Conservation (phyloP, 2,113 vertebrate species). For the Myanophis thanlyinensis region DNA sequence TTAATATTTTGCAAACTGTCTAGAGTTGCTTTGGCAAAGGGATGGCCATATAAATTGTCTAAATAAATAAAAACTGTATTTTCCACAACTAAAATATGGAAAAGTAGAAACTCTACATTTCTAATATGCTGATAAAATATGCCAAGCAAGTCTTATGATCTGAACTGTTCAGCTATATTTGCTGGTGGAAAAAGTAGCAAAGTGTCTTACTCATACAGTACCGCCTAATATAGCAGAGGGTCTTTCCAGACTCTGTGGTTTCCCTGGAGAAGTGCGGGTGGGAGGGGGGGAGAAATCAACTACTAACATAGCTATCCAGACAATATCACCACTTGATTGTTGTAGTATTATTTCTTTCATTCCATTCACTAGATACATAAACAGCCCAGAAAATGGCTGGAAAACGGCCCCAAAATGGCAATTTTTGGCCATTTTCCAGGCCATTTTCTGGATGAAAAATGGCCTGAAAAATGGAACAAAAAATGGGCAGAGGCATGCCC, state of each 20-base stretch:
- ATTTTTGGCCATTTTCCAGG: no score
- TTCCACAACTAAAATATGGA: not conserved
- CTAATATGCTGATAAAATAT: not conserved
- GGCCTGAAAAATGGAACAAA: no score
- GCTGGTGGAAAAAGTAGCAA: conserved; percentile 7
- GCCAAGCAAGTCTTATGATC: not conserved
- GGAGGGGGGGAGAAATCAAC: not conserved
- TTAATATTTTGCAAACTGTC: not conserved
- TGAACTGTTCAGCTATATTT: not conserved
- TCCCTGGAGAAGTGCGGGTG: not conserved
- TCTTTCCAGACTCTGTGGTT: conserved; percentile 10
- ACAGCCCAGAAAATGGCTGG: no score
- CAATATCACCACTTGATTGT: not conserved
- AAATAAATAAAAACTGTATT: not conserved
- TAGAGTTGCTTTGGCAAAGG: not conserved
- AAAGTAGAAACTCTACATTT: not conserved
- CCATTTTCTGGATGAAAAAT: no score
- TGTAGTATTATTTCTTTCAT: not conserved
- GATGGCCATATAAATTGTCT: not conserved
- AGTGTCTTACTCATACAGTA: conserved; percentile 1
- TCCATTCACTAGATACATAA: not conserved
- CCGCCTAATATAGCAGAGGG: not conserved
- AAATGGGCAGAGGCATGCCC: no score
- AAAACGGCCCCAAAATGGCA: no score
- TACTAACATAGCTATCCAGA: not conserved